Evolutionary conservation across 2,888 invertebrate genomes (phyloP), one percentile per base, ranked within the genome.

Genomic region (Eupithecia exiguata): DNA sequence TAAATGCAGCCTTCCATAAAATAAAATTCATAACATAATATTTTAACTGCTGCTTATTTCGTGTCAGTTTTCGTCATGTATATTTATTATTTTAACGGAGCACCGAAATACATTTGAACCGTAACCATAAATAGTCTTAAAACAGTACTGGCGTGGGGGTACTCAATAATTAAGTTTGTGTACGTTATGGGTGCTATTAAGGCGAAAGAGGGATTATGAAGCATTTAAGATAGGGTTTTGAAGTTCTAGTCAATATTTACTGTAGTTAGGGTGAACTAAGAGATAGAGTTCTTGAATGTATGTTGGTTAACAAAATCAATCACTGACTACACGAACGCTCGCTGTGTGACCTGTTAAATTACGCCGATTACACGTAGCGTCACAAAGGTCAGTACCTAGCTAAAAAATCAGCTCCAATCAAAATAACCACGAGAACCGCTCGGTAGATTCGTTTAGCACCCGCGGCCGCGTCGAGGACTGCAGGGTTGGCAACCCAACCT

Each of bases 81-180:
- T 18, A 36, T 65, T 38, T 65, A 10, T 10, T 36, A n/a, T 12
- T 38, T 5, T 38, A 12, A 10, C 9, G 12, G 12, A 46, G 5
- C 14, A 25, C 25, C 5, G 25, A 3, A 58, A 58, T 53, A 21
- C 3, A 53, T 53, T 53, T 53, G 12, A 21, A 12, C 58, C 25
- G 14, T 58, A 58, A 58, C 25, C 25, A 58, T 58, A 10, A 21
- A 21, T 58, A 25, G 12, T 4, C 58, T 25, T 58, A 14, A 1
- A 25, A 5, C 58, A 58, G 21, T 58, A 21, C 14, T 25, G n/a
- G 12, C n/a, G 12, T n/a, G 9, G 10, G 61, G n/a, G 5, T n/a
- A 38, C 63, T 38, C 63, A 65, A 30, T 65, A 63, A 65, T 65
- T 38, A 38, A 65, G 35, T 63, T 36, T 63, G 63, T n/a, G 25